A percentile compares a stretch with the other conserved stretches of the same genome.
phyloP scores from a whole-genome alignment of 2,888 invertebrate genomes.

The Arge pagana region DNA sequence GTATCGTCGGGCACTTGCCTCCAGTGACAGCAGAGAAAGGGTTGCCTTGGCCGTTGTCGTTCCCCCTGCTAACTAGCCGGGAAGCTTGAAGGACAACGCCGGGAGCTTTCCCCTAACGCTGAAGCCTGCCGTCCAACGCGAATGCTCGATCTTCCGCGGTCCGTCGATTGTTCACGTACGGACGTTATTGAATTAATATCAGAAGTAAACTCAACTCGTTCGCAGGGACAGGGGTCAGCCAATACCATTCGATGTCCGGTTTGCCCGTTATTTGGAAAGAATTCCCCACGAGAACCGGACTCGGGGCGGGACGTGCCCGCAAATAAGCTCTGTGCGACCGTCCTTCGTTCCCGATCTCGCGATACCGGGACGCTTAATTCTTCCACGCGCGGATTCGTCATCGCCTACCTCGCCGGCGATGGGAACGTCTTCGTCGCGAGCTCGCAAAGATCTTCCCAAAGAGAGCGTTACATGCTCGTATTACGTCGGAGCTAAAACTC shows the following conservation, averaged over 20 bases:
- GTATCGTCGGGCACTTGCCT: constrained; percentile 44
- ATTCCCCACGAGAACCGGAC: constrained; percentile 48
- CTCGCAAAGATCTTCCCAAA: too few species aligned
- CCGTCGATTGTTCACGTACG: constrained; percentile 54
- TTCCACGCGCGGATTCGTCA: background rate
- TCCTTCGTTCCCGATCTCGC: constrained; percentile 19
- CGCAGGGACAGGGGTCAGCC: constrained; percentile 32
- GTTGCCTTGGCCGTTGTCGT: constrained; percentile 35
- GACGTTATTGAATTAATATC: constrained; percentile 58
- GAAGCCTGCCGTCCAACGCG: background rate
- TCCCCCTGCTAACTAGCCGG: constrained; percentile 19
- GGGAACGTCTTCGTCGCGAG: too few species aligned
- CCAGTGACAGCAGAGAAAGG: constrained; percentile 54
- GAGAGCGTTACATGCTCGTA: too few species aligned
- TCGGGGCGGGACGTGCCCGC: background rate
- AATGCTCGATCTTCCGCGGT: constrained; percentile 41
- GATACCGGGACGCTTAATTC: background rate
- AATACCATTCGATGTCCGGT: constrained; percentile 42
- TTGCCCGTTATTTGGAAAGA: constrained; percentile 45
- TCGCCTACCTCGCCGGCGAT: too few species aligned
- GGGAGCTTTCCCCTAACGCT: constrained; percentile 11
- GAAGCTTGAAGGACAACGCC: constrained; percentile 15
- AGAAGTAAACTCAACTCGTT: constrained; percentile 35
- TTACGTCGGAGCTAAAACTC: too few species aligned
- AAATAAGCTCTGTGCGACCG: constrained; percentile 26